Conservation (phyloP, 1,140 invertebrate species). For the Drosophila arizonae region DNA sequence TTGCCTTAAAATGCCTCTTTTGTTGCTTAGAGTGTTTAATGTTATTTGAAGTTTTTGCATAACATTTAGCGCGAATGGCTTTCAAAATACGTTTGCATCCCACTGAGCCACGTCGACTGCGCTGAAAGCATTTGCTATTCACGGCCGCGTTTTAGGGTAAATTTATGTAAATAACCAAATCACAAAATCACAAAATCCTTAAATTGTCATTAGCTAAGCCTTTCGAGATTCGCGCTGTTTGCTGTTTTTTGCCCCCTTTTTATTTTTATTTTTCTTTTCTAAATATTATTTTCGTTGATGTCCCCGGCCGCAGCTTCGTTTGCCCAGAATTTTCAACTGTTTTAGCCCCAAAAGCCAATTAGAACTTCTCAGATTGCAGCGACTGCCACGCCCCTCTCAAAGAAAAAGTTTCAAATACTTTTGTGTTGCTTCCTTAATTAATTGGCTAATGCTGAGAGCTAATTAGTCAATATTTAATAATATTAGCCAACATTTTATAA, state of each 20-base stretch:
- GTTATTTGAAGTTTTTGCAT: conserved; percentile 28
- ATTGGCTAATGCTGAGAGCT: conserved; percentile 23
- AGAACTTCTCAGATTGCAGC: no score
- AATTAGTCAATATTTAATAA: neutral
- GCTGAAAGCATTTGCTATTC: conserved; percentile 28
- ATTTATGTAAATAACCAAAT: conserved; percentile 78
- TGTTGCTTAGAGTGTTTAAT: neutral
- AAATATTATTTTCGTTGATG: conserved; percentile 9
- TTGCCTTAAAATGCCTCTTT: neutral
- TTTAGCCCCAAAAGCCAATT: conserved; percentile 11
- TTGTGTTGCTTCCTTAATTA: conserved; percentile 23
- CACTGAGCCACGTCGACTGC: neutral
- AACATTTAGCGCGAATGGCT: conserved; percentile 33
- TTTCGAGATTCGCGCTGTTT: conserved; percentile 54
- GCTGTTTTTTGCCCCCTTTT: conserved; percentile 15
- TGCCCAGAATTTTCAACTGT: conserved; percentile 38
- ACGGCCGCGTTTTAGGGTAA: conserved; percentile 52
- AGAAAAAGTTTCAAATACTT: conserved; percentile 32
- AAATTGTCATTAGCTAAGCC: conserved; percentile 80
- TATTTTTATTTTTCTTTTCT: conserved; percentile 6
- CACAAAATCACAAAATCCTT: conserved; percentile 78
- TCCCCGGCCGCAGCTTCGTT: neutral
- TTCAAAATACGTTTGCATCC: conserved; percentile 36
- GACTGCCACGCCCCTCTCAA: neutral
- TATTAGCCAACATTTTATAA: neutral